phyloP scores from a whole-genome alignment of 2,797 vertebrate species.

The Rhinoraja longicauda region DNA sequence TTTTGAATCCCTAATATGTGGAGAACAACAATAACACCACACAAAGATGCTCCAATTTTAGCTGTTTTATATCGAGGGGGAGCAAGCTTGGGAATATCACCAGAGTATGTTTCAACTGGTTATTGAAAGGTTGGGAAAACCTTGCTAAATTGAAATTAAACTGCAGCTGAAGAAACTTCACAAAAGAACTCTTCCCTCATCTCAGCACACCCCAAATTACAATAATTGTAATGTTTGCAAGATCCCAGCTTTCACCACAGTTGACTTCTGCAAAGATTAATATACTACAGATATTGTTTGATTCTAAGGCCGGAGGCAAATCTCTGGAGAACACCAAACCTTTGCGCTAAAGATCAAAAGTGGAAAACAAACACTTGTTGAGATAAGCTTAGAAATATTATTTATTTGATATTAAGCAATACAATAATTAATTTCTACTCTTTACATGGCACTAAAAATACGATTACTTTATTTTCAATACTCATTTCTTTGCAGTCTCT shows the following conservation, averaged over 20 bases:
- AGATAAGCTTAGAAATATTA: neutral
- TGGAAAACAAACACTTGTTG: neutral
- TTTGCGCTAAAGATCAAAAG: neutral
- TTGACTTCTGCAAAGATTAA: neutral
- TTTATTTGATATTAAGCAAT: neutral
- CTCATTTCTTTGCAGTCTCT: conserved; percentile 55
- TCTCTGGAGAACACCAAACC: neutral
- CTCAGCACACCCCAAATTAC: neutral
- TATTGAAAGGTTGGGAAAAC: neutral
- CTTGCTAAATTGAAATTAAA: neutral
- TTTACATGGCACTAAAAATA: neutral
- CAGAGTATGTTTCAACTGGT: neutral
- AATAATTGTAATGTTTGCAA: neutral
- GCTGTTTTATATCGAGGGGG: neutral
- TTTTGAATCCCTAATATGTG: neutral
- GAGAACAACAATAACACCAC: neutral
- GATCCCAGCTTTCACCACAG: neutral
- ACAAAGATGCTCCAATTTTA: neutral
- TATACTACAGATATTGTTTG: neutral
- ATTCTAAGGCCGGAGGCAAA: neutral
- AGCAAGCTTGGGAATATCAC: neutral
- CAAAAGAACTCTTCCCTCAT: neutral
- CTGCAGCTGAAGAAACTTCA: neutral
- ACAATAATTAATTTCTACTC: neutral
- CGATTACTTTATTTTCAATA: conserved; percentile 45